A percentile compares a stretch with the other conserved stretches of the same genome.
Conservation (phyloP, 2,797 vertebrate genomes). For the Holocentrus rufus region DNA sequence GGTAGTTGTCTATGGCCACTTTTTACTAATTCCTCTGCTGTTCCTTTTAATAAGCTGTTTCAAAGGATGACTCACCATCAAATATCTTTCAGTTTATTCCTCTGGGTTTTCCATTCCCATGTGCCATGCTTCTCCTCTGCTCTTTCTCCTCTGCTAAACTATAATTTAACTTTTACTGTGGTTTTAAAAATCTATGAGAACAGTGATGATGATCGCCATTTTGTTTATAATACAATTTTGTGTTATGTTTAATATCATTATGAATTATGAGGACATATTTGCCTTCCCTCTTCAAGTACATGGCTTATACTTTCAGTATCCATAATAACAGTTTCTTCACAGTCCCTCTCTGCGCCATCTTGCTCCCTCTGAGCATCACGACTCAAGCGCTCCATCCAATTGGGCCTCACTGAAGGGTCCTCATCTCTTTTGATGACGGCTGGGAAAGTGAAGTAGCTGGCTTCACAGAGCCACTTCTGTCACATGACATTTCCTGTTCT, state of each 20-base stretch:
- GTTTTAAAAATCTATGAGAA: neutral
- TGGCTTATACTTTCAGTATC: conserved; percentile 6
- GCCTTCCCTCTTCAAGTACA: neutral
- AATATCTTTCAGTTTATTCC: neutral
- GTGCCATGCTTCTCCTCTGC: neutral
- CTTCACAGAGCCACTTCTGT: conserved; percentile 59
- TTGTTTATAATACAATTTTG: neutral
- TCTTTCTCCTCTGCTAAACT: neutral
- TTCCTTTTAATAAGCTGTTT: neutral
- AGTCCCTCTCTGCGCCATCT: conserved; percentile 22
- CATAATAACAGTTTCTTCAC: conserved; percentile 12
- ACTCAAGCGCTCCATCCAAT: conserved; percentile 49
- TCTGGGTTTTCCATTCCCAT: neutral
- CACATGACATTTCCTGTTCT: conserved; percentile 52
- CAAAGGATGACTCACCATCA: neutral
- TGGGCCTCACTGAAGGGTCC: conserved; percentile 59
- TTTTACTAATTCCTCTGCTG: neutral
- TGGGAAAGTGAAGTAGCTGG: conserved; percentile 56
- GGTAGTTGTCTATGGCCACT: neutral
- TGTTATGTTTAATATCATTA: neutral
- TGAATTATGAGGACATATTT: neutral
- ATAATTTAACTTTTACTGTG: neutral
- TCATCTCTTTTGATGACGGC: conserved; percentile 65
- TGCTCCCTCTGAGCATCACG: conserved; percentile 55
- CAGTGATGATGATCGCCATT: neutral